Evolutionary conservation across 1,140 invertebrate species (phyloP), one percentile per base, ranked within the genome.

Genomic region (Penaeus japonicus): DNA sequence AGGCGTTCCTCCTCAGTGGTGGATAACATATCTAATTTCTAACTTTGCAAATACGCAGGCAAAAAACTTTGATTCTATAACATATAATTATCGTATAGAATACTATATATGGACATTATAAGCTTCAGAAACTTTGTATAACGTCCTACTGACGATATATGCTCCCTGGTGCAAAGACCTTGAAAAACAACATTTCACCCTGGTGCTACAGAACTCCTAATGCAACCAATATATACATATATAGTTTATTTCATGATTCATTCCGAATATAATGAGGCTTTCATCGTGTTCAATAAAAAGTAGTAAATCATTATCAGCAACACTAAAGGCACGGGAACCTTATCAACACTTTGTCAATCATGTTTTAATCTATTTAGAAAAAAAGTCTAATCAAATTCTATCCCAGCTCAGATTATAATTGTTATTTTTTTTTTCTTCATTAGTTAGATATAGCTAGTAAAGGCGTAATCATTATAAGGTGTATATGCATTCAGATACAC

Each of bases 21-120:
- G 86, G 86, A 83, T 79, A 83, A 77, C 70, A 62, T 88, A 80
- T 70, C 86, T 87, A 87, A 81, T 54, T 83, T 80, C 86, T 88
- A 88, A 88, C 86, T 85, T 85, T 88, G 86, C 86, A 88, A 59
- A 88, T 88, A 88, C 53, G 62, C 73, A 88, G 85, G 85, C 85
- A 88, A 88, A 88, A 47, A 84, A 88, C 80, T 88, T 88, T 88
- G 86, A 88, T 88, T 88, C 80, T 88, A 88, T 88, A 83, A 88
- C 47, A 47, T 88, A 88, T 82, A 83, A 88, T 88, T 83, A 88
- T 88, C 53, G 73, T 88, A 88, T 88, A 59, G 86, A 88, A 88
- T 88, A 88, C 86, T 88, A 82, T 47, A 47, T 47, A 47, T 88
- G 86, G 86, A 88, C 86, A 83, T 87, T 35, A 84, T 53, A 82